Conservation (phyloP, 2,797 vertebrate species). For the Poecilia gillii region DNA sequence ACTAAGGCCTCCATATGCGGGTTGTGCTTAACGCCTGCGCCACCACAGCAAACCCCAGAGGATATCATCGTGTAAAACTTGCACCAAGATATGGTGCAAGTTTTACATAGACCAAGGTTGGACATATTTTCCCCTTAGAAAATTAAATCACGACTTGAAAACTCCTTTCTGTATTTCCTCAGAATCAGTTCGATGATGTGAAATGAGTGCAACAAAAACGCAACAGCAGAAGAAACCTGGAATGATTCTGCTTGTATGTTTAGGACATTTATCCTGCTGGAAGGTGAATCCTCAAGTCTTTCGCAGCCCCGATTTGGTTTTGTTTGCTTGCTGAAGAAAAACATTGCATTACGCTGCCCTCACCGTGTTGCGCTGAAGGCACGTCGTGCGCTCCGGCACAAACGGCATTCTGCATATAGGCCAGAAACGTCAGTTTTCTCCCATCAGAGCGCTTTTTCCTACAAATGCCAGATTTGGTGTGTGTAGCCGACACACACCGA, state of each 20-base stretch:
- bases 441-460: neutral
- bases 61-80: too few relatives aligned
- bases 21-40: too few relatives aligned
- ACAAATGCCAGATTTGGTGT: neutral
- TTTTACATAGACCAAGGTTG: neutral
- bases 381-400: neutral
- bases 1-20: too few relatives aligned
- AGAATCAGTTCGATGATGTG: neutral
- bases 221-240: neutral
- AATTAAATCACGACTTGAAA: neutral
- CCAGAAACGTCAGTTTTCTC: neutral
- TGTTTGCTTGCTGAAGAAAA: neutral
- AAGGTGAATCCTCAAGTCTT: neutral
- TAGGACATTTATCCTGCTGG: neutral
- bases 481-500: neutral
- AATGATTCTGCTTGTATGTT: neutral
- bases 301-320: neutral
- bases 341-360: neutral
- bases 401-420: neutral
- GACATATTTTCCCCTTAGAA: neutral
- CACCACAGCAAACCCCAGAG: too few relatives aligned
- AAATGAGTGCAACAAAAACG: neutral
- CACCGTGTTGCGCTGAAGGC: neutral
- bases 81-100: neutral
- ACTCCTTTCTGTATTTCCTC: neutral